A percentile compares a stretch with the other conserved stretches of the same genome.
Evolutionary conservation across 2,888 invertebrate species (phyloP).

Genomic region (Sipha maydis): DNA sequence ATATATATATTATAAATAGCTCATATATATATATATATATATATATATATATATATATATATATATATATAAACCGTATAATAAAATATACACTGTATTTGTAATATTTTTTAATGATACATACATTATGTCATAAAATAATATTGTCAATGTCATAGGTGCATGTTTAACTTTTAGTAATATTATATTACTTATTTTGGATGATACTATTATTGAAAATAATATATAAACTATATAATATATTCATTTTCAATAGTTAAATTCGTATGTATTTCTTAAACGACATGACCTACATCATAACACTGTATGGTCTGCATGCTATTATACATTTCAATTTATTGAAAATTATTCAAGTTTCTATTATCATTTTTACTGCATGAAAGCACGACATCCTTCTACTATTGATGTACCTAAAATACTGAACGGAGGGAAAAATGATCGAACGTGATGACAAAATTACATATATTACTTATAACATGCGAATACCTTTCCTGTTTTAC

Average conservation of each 20-base stretch:
- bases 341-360: slow-evolving; percentile 40
- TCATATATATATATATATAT: background rate
- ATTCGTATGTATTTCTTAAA: slow-evolving; percentile 26
- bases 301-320: slow-evolving; percentile 32
- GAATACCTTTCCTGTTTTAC: background rate
- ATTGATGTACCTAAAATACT: background rate
- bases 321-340: slow-evolving; percentile 52
- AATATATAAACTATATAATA: background rate
- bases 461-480: background rate
- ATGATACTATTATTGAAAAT: slow-evolving; percentile 1
- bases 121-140: slow-evolving; percentile 6
- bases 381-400: slow-evolving; percentile 17
- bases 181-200: slow-evolving; percentile 14
- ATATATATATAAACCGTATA: background rate
- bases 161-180: slow-evolving; percentile 40
- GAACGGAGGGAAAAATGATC: background rate
- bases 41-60: background rate
- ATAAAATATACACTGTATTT: background rate
- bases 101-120: background rate
- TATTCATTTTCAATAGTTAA: slow-evolving; percentile 20
- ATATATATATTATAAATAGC: background rate
- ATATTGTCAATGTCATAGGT: background rate
- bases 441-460: slow-evolving; percentile 22
- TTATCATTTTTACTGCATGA: slow-evolving; percentile 38
- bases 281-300: slow-evolving; percentile 54